phyloP scores from a whole-genome alignment of 2,888 invertebrate genomes.

The Pyrrhia umbra region DNA sequence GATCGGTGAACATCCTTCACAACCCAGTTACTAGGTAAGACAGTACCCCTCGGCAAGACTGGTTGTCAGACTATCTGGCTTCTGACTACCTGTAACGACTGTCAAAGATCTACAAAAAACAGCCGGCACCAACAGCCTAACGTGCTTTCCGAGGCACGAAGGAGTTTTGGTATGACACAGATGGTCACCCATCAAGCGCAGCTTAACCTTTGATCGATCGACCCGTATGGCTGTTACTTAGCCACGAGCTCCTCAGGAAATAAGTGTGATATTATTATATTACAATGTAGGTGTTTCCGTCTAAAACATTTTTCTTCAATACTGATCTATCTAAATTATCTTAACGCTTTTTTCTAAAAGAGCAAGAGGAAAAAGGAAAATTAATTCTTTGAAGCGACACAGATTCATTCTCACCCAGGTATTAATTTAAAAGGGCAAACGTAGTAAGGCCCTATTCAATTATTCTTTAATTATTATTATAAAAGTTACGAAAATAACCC shows the following conservation, averaged over 20 bases:
- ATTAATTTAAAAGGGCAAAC: slow-evolving; percentile 14
- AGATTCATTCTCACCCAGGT: slow-evolving; percentile 3
- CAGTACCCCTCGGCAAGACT: no score
- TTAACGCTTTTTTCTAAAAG: neutral
- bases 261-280: neutral
- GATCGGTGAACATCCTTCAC: no score
- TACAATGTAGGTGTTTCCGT: neutral
- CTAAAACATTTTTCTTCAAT: neutral
- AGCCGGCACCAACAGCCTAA: no score
- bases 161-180: no score
- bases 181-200: no score
- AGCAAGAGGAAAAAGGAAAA: neutral
- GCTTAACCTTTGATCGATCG: no score
- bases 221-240: no score
- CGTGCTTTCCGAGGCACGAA: no score
- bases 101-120: no score
- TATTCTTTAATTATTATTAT: slow-evolving; percentile 49
- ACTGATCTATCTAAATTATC: neutral
- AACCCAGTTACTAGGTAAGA: no score
- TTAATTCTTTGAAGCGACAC: neutral
- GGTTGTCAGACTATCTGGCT: no score
- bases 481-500: slow-evolving; percentile 35
- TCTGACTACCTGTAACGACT: no score
- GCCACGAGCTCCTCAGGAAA: neutral
- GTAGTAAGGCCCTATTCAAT: slow-evolving; percentile 21